Evolutionary conservation across 1,140 invertebrate species (phyloP), one percentile per base, ranked within the genome.

Genomic region (Neotoxoptera formosana): DNA sequence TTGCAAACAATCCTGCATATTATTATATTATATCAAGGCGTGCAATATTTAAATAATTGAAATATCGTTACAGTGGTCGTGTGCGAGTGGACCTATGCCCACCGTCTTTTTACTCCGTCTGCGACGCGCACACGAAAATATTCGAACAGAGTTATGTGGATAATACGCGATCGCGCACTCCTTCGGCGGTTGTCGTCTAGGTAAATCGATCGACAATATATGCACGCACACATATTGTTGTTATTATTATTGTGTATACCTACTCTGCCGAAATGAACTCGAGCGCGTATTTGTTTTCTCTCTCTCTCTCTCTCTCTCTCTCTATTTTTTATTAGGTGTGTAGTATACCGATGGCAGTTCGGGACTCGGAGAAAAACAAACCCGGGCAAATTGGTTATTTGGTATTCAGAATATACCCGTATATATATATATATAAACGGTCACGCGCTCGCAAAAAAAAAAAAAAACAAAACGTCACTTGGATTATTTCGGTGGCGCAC

Each of bases 381-480:
- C 76, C 76, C 7, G 17, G 21, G 20, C 76, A 83, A 83, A 83
- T 83, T 83, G 76, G 76, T 83, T 83, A 83, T 83, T 83, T 83
- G 76, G 76, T 83, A 83, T 83, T 83, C 76, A 83, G 76, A 83
- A 83, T 83, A 76, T n/a, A 76, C 60, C 6, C n/a, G 14, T 51
- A 51, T 51, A 51, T 51, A 53, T 23, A 67, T 67, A 67, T 60
- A 76, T 76, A 76, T 76, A 76, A 76, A 76, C n/a, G 76, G n/a
- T 83, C 76, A 83, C 34, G 34, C 76, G 34, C 76, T 7, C 17
- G 21, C 21, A 36, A 83, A 83, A 83, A 83, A 36, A 36, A 20
- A 41, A 41, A 2, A 83, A 36, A 36, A 20, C 1, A 41, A 2
- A 83, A 23, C 8, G 34, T 36, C 34, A 36, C 76, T 36, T 83